Conservation (phyloP, 1,140 invertebrate species). For the Oreohelix idahoensis region DNA sequence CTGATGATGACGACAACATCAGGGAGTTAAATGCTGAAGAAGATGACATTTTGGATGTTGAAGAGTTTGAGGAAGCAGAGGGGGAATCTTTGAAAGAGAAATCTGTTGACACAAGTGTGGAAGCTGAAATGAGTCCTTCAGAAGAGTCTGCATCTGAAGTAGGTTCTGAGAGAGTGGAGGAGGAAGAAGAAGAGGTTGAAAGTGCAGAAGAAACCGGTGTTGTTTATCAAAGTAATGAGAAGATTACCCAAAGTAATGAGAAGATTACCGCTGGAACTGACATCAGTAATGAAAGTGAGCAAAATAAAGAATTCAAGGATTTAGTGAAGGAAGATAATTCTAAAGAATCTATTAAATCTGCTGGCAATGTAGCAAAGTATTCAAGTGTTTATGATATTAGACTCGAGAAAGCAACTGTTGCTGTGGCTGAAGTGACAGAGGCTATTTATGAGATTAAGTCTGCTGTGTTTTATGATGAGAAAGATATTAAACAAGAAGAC, state of each 20-base stretch:
- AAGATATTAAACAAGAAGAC: background rate
- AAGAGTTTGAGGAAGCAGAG: slow-evolving; percentile 41
- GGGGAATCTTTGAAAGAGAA: slow-evolving; percentile 5
- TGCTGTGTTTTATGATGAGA: slow-evolving; percentile 24
- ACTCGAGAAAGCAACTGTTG: background rate
- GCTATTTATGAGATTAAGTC: slow-evolving; percentile 25
- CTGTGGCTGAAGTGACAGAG: background rate
- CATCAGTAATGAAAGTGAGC: background rate
- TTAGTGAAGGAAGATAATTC: background rate
- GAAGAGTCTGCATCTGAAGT: slow-evolving; percentile 3
- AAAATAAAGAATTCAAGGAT: background rate
- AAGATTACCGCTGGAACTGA: background rate
- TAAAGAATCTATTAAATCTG: background rate
- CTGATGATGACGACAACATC: slow-evolving; percentile 31
- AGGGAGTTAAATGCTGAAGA: background rate
- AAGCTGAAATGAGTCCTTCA: slow-evolving; percentile 33
- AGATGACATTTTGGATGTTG: slow-evolving; percentile 25
- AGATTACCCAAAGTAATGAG: background rate
- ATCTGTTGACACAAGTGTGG: slow-evolving; percentile 46
- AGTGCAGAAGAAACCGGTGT: background rate
- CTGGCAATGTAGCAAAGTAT: slow-evolving; percentile 21
- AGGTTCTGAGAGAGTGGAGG: slow-evolving; percentile 12
- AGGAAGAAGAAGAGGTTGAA: slow-evolving; percentile 13
- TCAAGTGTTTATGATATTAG: background rate
- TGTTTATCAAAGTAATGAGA: background rate